phyloP scores from a whole-genome alignment of 2,113 vertebrate species.

The Pachycephala philippinensis region DNA sequence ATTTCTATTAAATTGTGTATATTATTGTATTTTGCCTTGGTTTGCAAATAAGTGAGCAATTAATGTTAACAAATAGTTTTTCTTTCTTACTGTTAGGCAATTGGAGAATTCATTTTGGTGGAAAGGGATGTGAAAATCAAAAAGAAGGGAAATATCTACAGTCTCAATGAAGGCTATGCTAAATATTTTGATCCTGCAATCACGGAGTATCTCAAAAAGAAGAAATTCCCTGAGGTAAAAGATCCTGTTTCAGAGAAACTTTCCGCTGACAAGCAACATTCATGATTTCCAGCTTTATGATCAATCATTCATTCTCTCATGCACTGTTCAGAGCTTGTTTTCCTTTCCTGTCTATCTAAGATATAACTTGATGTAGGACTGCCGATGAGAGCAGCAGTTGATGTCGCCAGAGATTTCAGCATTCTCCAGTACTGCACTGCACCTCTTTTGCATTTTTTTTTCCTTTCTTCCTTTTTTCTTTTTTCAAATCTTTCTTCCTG shows the following conservation, averaged over 20 bases:
- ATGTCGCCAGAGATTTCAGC: background rate
- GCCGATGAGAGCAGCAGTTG: background rate
- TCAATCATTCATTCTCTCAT: background rate
- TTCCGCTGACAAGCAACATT: background rate
- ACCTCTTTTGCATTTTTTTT: background rate
- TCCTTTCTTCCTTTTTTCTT: background rate
- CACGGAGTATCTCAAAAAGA: slow-evolving; percentile 89
- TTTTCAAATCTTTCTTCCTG: background rate
- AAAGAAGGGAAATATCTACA: slow-evolving; percentile 95
- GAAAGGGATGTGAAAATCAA: slow-evolving; percentile 92
- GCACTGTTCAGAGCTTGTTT: background rate
- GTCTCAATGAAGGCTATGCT: slow-evolving; percentile 96
- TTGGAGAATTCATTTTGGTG: slow-evolving; percentile 95
- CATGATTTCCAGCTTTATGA: background rate
- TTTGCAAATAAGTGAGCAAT: background rate
- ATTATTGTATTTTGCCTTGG: background rate
- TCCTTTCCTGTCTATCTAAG: background rate
- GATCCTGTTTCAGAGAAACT: background rate
- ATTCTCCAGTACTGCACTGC: background rate
- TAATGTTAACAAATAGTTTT: background rate
- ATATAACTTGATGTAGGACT: background rate
- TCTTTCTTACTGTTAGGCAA: slow-evolving; percentile 74
- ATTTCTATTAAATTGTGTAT: background rate
- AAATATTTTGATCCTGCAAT: slow-evolving; percentile 88
- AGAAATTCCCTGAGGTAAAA: slow-evolving; percentile 90